These are phyloP conservation scores for Zalophus californianus DNA, from an alignment of 2,797 vertebrate genomes.

Conservation along the genomic window DNA sequence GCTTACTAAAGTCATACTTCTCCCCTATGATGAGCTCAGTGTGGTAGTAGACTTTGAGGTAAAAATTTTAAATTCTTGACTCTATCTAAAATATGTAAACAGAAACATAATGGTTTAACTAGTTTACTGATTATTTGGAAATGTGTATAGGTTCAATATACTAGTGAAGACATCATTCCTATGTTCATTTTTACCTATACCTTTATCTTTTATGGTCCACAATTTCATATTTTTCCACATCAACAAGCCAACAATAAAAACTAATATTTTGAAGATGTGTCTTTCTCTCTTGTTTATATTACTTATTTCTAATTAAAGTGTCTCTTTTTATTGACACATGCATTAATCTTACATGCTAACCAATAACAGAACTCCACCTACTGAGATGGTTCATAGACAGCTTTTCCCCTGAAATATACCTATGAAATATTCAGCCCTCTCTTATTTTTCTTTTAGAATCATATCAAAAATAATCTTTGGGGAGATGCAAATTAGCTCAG, in stretches of 20 bases:
- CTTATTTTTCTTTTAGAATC: slow-evolving; percentile 67
- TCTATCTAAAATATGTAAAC: slow-evolving; percentile 28
- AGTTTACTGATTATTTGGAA: not conserved
- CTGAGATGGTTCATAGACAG: not conserved
- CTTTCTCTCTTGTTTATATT: slow-evolving; percentile 45
- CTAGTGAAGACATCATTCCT: not conserved
- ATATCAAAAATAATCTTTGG: slow-evolving; percentile 66
- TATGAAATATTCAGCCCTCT: slow-evolving; percentile 56
- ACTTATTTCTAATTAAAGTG: slow-evolving; percentile 53
- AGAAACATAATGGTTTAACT: slow-evolving; percentile 11
- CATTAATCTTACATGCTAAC: slow-evolving; percentile 54
- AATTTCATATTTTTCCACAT: slow-evolving; percentile 3
- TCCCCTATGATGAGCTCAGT: not conserved
- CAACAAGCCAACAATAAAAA: slow-evolving; percentile 32
- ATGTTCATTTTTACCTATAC: slow-evolving; percentile 41
- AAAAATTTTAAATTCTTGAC: slow-evolving; percentile 47
- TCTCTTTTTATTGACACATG: slow-evolving; percentile 20
- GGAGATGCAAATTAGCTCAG: slow-evolving; percentile 73
- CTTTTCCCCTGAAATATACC: slow-evolving; percentile 48
- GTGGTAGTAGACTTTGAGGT: not conserved
- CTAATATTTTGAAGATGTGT: not conserved
- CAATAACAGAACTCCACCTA: not conserved
- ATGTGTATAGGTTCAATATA: slow-evolving; percentile 39
- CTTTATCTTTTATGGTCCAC: not conserved
- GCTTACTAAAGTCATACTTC: slow-evolving; percentile 30